A percentile compares a stretch with the other conserved stretches of the same genome.
phyloP scores from a whole-genome alignment of 2,113 vertebrate species.

The Eptesicus fuscus region DNA sequence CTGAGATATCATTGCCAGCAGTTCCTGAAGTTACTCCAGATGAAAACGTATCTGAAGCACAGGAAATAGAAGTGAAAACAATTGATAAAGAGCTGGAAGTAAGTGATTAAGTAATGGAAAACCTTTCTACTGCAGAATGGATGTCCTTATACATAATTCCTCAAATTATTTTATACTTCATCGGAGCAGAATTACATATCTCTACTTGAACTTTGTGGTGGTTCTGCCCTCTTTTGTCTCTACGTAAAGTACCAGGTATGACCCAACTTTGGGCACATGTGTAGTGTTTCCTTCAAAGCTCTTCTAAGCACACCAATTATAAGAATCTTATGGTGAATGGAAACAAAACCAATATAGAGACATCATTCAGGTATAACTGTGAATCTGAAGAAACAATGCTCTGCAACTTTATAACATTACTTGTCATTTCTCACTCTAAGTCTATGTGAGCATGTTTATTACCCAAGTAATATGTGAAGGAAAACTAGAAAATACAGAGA shows the following conservation, averaged over 20 bases:
- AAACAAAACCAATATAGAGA: background rate
- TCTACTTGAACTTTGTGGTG: background rate
- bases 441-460: background rate
- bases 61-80: slow-evolving; percentile 24
- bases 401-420: background rate
- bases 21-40: slow-evolving; percentile 39
- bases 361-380: background rate
- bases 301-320: background rate
- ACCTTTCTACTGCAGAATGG: background rate
- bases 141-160: background rate
- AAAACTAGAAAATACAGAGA: background rate
- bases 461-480: background rate
- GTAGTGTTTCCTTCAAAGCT: background rate
- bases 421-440: background rate
- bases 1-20: slow-evolving; percentile 75
- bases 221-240: background rate
- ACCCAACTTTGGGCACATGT: background rate
- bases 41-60: background rate
- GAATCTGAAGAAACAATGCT: background rate
- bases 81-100: slow-evolving; percentile 75
- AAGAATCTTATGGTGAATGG: background rate
- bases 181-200: background rate
- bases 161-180: slow-evolving; percentile 11
- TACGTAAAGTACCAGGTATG: background rate
- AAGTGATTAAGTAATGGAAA: slow-evolving; percentile 47